Conservation (phyloP, 2,888 invertebrate species). For the Cataglyphis altisquamis region DNA sequence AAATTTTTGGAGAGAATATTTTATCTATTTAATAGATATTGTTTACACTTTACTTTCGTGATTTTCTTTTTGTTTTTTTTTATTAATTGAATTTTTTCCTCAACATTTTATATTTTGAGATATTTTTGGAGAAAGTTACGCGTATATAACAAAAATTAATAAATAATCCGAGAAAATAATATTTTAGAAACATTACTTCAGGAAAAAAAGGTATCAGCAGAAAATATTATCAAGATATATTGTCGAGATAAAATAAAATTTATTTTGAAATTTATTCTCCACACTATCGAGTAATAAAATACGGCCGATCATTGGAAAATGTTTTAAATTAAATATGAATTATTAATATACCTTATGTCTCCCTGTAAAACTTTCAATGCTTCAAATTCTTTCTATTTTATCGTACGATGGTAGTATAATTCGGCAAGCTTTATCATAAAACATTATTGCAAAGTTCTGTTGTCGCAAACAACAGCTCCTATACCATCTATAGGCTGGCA, state of each 20-base stretch:
- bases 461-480: conserved; percentile 53
- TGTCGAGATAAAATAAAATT: neutral
- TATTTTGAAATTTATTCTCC: neutral
- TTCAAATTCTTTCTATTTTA: conserved; percentile 14
- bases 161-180: neutral
- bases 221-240: neutral
- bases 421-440: conserved; percentile 48
- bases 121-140: neutral
- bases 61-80: neutral
- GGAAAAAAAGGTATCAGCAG: neutral
- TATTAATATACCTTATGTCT: conserved; percentile 12
- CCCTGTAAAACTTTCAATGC: neutral
- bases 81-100: neutral
- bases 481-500: conserved; percentile 34
- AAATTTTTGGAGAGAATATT: neutral
- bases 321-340: conserved; percentile 2
- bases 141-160: neutral
- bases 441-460: conserved; percentile 19
- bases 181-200: neutral
- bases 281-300: neutral
- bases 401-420: conserved; percentile 33
- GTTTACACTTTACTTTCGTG: neutral
- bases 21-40: neutral
- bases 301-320: neutral
- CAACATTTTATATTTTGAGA: neutral